These are phyloP conservation scores for Solenopsis fugax DNA, from an alignment of 1,140 invertebrate species.

Conservation along the genomic window DNA sequence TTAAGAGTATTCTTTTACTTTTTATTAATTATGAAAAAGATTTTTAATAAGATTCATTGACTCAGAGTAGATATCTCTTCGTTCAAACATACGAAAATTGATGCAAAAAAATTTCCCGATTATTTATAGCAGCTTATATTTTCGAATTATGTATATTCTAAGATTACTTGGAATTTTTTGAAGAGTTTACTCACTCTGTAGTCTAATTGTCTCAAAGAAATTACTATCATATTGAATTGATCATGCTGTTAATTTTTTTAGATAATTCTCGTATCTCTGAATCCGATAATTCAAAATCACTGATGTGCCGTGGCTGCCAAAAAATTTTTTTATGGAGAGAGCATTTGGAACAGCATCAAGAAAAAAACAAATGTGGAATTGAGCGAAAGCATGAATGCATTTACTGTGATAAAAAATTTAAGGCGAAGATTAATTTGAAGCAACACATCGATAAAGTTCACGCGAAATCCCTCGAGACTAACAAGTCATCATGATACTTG, in stretches of 20 bases:
- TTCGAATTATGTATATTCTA: slow-evolving; percentile 1
- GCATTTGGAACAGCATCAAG: background rate
- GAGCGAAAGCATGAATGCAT: slow-evolving; percentile 83
- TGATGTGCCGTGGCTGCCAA: background rate
- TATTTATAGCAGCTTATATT: background rate
- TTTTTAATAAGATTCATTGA: background rate
- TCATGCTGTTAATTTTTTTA: slow-evolving; percentile 21
- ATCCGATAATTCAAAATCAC: background rate
- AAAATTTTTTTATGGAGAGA: background rate
- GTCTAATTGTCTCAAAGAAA: background rate
- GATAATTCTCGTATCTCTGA: background rate
- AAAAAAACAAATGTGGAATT: slow-evolving; percentile 84
- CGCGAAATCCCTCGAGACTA: background rate
- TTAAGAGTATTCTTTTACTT: background rate
- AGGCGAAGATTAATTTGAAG: slow-evolving; percentile 78
- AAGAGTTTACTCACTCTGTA: background rate
- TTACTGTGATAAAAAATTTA: slow-evolving; percentile 80
- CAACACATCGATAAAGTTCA: slow-evolving; percentile 71
- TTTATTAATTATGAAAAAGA: background rate
- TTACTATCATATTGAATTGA: background rate
- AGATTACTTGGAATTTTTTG: background rate
- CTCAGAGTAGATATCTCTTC: background rate
- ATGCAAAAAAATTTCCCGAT: background rate
- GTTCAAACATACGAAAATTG: background rate
- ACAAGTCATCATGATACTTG: background rate